phyloP scores from a whole-genome alignment of 37 sponge, comb jelly and placozoan genomes.

The Ephydatia muelleri region DNA sequence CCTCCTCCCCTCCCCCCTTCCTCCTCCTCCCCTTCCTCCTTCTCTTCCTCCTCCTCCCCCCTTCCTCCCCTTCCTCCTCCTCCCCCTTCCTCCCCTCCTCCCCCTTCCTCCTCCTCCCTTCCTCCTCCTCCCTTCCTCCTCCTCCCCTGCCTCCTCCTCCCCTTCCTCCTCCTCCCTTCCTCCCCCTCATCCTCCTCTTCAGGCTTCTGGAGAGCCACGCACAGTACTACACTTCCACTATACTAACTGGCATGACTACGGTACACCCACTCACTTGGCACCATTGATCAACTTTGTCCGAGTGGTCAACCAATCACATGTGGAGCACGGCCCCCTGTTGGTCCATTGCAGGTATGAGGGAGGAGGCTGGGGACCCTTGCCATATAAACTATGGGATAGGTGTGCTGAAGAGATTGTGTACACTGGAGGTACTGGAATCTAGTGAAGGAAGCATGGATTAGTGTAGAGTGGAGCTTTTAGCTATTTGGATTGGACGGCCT shows the following conservation, averaged over 20 bases:
- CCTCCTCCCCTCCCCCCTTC: constrained; percentile 13
- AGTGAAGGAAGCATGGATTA: too few relatives aligned
- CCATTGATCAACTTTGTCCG: constrained; percentile 72
- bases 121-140: constrained; percentile 16
- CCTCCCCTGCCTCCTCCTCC: not conserved
- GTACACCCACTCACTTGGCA: constrained; percentile 56
- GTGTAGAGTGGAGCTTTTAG: too few relatives aligned
- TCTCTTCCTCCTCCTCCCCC: not conserved
- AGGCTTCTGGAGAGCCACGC: not conserved
- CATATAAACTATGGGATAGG: too few relatives aligned
- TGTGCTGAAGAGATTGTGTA: too few relatives aligned
- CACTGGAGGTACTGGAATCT: too few relatives aligned
- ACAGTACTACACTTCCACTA: constrained; percentile 76
- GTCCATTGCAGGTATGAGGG: constrained; percentile 75
- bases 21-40: not conserved
- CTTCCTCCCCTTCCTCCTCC: not conserved
- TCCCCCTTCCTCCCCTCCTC: not conserved
- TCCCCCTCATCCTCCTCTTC: not conserved
- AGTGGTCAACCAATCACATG: constrained; percentile 42
- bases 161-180: not conserved
- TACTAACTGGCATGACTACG: constrained; percentile 81
- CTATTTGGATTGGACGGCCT: too few relatives aligned
- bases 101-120: constrained; percentile 1
- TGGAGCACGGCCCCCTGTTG: constrained; percentile 48
- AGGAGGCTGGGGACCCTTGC: too few relatives aligned